phyloP scores from a whole-genome alignment of 2,113 vertebrate species.

The cattle (Bos taurus) region ARS-UCD2.0 NC_037338.1:57745001-57745500 shows the following conservation, averaged over 20 bases:
- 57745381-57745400: not conserved
- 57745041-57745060: not conserved
- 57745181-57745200: not conserved
- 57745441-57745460: not conserved
- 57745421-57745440: not conserved
- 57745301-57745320: not conserved
- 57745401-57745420: not conserved
- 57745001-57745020: not conserved
- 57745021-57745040: not conserved
- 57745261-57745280: not conserved
- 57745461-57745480: rapidly evolving
- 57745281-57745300: not conserved
- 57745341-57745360: rapidly evolving
- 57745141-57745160: not conserved
- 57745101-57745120: not conserved
- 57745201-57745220: not conserved
- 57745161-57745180: not conserved
- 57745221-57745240: not conserved
- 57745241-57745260: not conserved
- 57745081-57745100: not conserved
- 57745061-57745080: not conserved
- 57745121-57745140: not conserved
- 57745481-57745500: too few species aligned
- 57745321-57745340: not conserved
- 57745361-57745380: not conserved